These are phyloP conservation scores for Erebia aethiops DNA, from an alignment of 2,888 invertebrate species.

Conservation along the genomic window DNA sequence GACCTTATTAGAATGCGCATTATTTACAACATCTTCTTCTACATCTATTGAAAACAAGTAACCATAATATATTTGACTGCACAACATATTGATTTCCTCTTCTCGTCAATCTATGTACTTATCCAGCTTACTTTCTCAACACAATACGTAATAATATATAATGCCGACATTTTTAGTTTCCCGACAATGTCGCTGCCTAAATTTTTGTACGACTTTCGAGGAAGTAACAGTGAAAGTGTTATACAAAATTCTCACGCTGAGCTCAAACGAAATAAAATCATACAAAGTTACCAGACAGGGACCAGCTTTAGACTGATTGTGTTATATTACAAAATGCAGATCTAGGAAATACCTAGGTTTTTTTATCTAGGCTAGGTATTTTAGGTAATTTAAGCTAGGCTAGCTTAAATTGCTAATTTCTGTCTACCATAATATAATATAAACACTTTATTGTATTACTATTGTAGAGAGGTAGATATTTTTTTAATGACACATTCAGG, in stretches of 20 bases:
- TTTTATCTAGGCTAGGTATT: too few relatives aligned
- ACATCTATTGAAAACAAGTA: too few relatives aligned
- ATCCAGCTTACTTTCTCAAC: not conserved
- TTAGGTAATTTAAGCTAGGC: too few relatives aligned
- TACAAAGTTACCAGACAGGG: not conserved
- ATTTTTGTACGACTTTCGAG: conserved; percentile 11
- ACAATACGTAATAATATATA: not conserved
- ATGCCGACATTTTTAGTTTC: not conserved
- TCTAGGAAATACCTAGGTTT: too few relatives aligned
- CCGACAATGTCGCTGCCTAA: conserved; percentile 9
- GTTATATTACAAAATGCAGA: too few relatives aligned
- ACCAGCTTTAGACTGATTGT: not conserved
- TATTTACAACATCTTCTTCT: not conserved
- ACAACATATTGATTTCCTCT: not conserved
- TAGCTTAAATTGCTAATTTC: too few relatives aligned
- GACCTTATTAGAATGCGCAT: not conserved
- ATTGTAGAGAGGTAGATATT: too few relatives aligned
- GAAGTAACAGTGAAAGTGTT: conserved; percentile 19
- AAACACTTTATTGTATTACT: too few relatives aligned
- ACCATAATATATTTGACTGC: too few relatives aligned
- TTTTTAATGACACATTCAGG: too few relatives aligned
- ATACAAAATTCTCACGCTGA: conserved; percentile 19
- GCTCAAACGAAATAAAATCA: not conserved
- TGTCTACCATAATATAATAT: too few relatives aligned
- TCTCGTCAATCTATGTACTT: not conserved